Evolutionary conservation across 2,888 invertebrate genomes (phyloP).

Genomic region (Priocnemis perturbator): DNA sequence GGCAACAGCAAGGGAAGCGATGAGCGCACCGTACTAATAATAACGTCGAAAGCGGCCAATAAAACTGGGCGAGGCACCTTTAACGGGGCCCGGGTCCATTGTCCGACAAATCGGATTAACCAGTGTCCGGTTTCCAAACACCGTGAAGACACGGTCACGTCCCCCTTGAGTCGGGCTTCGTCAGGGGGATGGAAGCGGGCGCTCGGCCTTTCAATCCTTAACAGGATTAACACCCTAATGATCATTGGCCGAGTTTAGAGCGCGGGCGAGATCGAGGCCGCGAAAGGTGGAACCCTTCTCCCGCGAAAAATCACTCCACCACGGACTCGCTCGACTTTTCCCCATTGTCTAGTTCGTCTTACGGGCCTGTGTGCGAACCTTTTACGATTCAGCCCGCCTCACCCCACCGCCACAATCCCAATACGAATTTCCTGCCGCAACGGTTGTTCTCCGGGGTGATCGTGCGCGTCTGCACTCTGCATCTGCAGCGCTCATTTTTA

Average conservation of each 20-base stretch:
- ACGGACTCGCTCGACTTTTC: no score
- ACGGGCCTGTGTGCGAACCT: background rate
- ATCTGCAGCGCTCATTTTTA: no score
- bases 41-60: conserved; percentile 38
- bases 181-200: background rate
- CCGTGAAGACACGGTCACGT: conserved; percentile 19
- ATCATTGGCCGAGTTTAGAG: conserved; percentile 48
- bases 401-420: no score
- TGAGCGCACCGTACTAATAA: conserved; percentile 10
- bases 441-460: no score
- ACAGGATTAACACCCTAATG: conserved; percentile 55
- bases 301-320: no score
- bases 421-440: no score
- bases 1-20: no score
- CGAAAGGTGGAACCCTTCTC: no score
- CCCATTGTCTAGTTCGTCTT: no score
- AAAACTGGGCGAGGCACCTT: conserved; percentile 37
- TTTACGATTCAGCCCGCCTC: background rate
- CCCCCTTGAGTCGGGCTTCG: conserved; percentile 12
- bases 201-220: conserved; percentile 34
- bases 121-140: conserved; percentile 41
- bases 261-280: no score
- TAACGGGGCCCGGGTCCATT: conserved; percentile 35
- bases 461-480: no score
- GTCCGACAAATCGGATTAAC: conserved; percentile 56